phyloP scores from a whole-genome alignment of 2,888 invertebrate species.

The Neoscelio sp. region DNA sequence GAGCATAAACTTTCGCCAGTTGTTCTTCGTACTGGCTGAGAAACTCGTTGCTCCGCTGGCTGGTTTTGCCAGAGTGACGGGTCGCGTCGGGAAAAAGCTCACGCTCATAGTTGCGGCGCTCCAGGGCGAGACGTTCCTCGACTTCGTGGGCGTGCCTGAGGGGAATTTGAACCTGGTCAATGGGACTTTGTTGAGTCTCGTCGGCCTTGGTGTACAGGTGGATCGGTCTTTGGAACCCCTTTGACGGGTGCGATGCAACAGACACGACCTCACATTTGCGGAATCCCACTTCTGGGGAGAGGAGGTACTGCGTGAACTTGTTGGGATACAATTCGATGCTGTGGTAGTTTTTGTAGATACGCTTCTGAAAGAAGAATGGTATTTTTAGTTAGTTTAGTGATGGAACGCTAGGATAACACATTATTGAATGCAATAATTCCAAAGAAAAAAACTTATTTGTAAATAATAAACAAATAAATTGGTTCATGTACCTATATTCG shows the following conservation, averaged over 20 bases:
- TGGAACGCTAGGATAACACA: no score
- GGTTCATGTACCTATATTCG: no score
- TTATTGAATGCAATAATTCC: no score
- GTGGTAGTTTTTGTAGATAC: slow-evolving; percentile 93
- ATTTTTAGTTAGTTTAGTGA: neutral
- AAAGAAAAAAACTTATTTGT: no score
- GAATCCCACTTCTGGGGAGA: slow-evolving; percentile 96
- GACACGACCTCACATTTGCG: slow-evolving; percentile 94
- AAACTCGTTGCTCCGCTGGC: slow-evolving; percentile 79
- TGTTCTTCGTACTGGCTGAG: slow-evolving; percentile 81
- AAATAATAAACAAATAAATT: no score
- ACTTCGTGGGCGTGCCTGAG: slow-evolving; percentile 21
- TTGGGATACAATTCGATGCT: slow-evolving; percentile 95
- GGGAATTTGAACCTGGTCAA: neutral
- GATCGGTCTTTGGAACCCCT: slow-evolving; percentile 94
- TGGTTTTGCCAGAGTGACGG: slow-evolving; percentile 76
- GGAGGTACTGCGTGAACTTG: slow-evolving; percentile 95
- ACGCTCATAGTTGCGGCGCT: slow-evolving; percentile 68
- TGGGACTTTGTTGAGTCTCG: slow-evolving; percentile 35
- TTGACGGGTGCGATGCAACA: slow-evolving; percentile 91
- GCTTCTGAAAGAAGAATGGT: slow-evolving; percentile 86
- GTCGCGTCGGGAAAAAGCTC: slow-evolving; percentile 75
- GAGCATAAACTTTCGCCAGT: slow-evolving; percentile 80
- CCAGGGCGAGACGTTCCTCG: slow-evolving; percentile 56
- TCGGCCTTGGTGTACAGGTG: slow-evolving; percentile 83